These are phyloP conservation scores for Acrobasis repandana DNA, from an alignment of 2,888 invertebrate species.

Conservation along the genomic window DNA sequence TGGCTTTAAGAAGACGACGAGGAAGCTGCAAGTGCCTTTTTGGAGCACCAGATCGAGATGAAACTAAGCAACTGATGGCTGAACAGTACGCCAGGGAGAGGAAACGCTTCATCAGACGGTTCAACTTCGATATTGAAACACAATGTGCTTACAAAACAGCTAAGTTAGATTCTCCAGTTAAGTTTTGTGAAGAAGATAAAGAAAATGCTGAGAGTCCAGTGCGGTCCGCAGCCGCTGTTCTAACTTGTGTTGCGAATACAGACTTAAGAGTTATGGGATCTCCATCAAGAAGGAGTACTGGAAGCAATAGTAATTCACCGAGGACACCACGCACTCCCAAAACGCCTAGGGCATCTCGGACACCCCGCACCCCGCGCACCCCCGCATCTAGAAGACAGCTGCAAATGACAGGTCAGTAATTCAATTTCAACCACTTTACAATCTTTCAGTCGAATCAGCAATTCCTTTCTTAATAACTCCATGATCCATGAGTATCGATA, in stretches of 20 bases:
- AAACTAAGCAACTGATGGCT: conserved; percentile 82
- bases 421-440: conserved; percentile 3
- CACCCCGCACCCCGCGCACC: conserved; percentile 72
- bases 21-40: conserved; percentile 84
- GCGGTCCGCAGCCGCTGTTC: conserved; percentile 63
- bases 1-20: conserved; percentile 69
- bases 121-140: conserved; percentile 83
- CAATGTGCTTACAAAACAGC: conserved; percentile 66
- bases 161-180: conserved; percentile 72
- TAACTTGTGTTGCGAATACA: conserved; percentile 71
- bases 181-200: conserved; percentile 70
- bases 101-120: conserved; percentile 82
- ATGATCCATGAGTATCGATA: not conserved
- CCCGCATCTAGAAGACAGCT: conserved; percentile 78
- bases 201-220: conserved; percentile 62
- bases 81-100: conserved; percentile 83
- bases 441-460: conserved; percentile 5
- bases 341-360: conserved; percentile 62
- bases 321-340: conserved; percentile 65
- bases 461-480: not conserved
- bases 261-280: conserved; percentile 68
- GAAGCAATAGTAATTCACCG: conserved; percentile 57
- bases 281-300: conserved; percentile 61
- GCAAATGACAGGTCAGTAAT: conserved; percentile 77
- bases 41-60: conserved; percentile 82